phyloP scores from a whole-genome alignment of 2,888 invertebrate species.

The Melieria crassipennis region DNA sequence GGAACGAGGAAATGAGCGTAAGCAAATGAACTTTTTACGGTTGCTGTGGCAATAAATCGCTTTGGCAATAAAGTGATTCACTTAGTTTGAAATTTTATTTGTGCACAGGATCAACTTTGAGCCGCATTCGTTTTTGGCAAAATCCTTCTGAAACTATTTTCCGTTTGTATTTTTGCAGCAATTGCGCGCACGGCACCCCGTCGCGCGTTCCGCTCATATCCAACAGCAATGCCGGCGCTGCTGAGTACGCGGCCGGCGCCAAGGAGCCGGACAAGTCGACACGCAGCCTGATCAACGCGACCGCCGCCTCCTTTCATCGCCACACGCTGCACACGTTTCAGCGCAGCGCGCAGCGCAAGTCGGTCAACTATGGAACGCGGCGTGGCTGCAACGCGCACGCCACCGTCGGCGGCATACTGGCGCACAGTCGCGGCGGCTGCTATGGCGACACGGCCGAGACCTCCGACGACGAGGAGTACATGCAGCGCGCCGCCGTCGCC shows the following conservation, averaged over 20 bases:
- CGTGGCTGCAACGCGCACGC: constrained; percentile 40
- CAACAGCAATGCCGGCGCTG: constrained; percentile 33
- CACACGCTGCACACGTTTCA: constrained; percentile 53
- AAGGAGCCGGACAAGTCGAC: constrained; percentile 2
- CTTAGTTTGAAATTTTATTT: no score
- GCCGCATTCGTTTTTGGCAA: background rate
- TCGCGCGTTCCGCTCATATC: constrained; percentile 73
- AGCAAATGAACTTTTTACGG: no score
- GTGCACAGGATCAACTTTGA: background rate
- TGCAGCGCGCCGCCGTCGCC: constrained; percentile 39
- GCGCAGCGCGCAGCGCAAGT: constrained; percentile 39
- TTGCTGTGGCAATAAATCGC: no score
- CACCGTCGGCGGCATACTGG: background rate
- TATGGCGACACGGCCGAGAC: constrained; percentile 56
- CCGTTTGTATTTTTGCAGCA: constrained; percentile 46
- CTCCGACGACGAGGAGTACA: constrained; percentile 50
- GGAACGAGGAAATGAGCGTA: no score
- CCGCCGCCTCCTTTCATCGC: constrained; percentile 55
- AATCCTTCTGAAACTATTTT: background rate
- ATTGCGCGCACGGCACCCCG: constrained; percentile 75
- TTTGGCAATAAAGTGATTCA: no score
- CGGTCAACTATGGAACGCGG: constrained; percentile 36
- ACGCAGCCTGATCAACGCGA: constrained; percentile 52
- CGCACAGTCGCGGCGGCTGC: constrained; percentile 30
- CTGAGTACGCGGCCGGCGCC: background rate